Percentiles rank a stretch among this genome's conserved stretches.
Evolutionary conservation across 2,113 vertebrate species (phyloP).

Genomic region (Passerina amoena): DNA sequence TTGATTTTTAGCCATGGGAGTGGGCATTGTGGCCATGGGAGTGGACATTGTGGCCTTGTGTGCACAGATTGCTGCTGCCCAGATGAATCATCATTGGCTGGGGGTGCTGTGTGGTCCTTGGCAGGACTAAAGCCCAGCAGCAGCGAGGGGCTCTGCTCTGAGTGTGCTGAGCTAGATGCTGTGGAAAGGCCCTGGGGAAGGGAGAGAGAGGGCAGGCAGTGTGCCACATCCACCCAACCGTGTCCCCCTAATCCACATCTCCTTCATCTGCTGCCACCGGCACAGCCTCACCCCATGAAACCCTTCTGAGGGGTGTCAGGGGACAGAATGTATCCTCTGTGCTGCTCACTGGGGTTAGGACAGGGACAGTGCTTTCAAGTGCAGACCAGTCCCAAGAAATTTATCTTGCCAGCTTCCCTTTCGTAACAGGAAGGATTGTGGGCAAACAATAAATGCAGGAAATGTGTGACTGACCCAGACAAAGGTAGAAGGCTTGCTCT

Average conservation of each 20-base stretch:
- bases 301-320: rapidly evolving
- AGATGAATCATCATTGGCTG: not conserved
- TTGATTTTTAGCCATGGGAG: not conserved
- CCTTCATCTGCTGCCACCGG: not conserved
- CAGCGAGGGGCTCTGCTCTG: rapidly evolving
- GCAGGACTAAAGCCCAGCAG: not conserved
- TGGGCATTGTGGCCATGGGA: not conserved
- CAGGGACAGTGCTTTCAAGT: constrained; percentile 29
- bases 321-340: rapidly evolving
- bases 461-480: not conserved
- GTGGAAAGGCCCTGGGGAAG: not conserved
- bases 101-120: not conserved
- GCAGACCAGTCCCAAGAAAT: not conserved
- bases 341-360: not conserved
- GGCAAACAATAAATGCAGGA: constrained; percentile 46
- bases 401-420: constrained; percentile 46
- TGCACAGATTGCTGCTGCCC: not conserved
- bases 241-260: rapidly evolving
- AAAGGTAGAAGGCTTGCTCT: constrained; percentile 4
- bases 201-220: not conserved
- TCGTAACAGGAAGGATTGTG: constrained; percentile 9
- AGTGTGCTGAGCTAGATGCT: not conserved
- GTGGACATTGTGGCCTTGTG: not conserved
- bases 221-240: not conserved
- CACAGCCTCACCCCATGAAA: not conserved